phyloP scores from a whole-genome alignment of 2,797 vertebrate genomes.

The Halcyon chelicuti region DNA sequence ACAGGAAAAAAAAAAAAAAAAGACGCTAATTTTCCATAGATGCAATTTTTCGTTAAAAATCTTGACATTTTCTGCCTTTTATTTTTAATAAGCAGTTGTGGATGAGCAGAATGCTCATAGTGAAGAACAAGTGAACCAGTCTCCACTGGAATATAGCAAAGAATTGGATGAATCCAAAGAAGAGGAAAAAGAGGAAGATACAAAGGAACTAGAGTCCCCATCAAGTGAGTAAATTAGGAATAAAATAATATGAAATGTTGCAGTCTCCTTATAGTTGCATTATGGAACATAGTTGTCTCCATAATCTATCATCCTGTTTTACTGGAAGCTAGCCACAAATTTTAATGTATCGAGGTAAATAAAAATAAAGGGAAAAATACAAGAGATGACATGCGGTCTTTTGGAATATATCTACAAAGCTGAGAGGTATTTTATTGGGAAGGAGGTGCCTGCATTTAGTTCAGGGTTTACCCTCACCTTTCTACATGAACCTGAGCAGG shows the following conservation, averaged over 20 bases:
- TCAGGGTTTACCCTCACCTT: background rate
- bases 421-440: background rate
- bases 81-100: constrained; percentile 82
- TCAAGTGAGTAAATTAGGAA: constrained; percentile 78
- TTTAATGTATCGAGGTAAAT: background rate
- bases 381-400: background rate
- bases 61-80: background rate
- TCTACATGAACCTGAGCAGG: background rate
- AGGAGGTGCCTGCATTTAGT: background rate
- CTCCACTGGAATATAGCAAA: constrained; percentile 85
- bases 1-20: background rate
- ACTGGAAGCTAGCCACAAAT: background rate
- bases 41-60: background rate
- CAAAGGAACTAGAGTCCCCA: constrained; percentile 86
- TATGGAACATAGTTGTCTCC: background rate
- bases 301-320: background rate
- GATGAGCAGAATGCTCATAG: constrained; percentile 91
- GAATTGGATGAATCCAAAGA: constrained; percentile 91
- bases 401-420: background rate
- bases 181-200: constrained; percentile 91
- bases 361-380: background rate
- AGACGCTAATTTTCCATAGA: background rate
- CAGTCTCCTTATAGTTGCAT: background rate
- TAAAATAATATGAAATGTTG: background rate
- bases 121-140: constrained; percentile 86